Base-by-base conservation (phyloP, 2,797 vertebrate species). In the Pygocentrus nattereri region DNA sequence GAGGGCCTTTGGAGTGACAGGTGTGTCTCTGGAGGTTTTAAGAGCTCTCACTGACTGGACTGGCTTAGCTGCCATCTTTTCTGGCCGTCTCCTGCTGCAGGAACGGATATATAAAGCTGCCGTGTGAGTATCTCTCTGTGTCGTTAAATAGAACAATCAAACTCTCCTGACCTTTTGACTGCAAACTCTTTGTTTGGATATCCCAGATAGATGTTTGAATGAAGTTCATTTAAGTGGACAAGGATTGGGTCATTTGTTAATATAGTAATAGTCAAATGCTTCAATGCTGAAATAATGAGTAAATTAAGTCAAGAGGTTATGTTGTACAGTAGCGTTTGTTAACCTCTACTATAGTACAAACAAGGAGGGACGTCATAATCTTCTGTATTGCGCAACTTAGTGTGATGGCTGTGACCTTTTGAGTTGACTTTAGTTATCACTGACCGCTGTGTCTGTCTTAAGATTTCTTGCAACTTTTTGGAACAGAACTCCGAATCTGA, bases 21-120 rank as follows among this genome's bases (percentile, higher is more conserved):
- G 19, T 44, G 50, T 44, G 30, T 84, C 87, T 86, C 86, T 85
- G 59, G 61, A 84, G 82, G 84, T 87, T 68, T 69, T 81, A 30
- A 49, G 23, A 79, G 58, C 82, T 87, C 82, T 86, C 64, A 79
- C 80, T 90, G 87, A 89, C 58, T 25, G 85, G 23, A 41, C 49
- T 65, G 44, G 81, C 76, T 84, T 73, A 80, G 69, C n/a, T 67
- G 74, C 50, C 41, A 80, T 27, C 41, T 80, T 87, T 80, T 54
- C 44, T 68, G 88, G 54, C 90, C 84, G 87, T 86, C 87, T 87
- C 82, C 86, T 91, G 88, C 87, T 89, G 90, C 89, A 91, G 88
- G 41, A 82, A 84, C 92, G 89, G 81, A 86, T 87, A 90, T 82
- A 82, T 78, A 92, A 44, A 44, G 91, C 65, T 72, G 58, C 56